Evolutionary conservation across 2,888 invertebrate genomes (phyloP).

Genomic region (Hoplodrina ambigua): DNA sequence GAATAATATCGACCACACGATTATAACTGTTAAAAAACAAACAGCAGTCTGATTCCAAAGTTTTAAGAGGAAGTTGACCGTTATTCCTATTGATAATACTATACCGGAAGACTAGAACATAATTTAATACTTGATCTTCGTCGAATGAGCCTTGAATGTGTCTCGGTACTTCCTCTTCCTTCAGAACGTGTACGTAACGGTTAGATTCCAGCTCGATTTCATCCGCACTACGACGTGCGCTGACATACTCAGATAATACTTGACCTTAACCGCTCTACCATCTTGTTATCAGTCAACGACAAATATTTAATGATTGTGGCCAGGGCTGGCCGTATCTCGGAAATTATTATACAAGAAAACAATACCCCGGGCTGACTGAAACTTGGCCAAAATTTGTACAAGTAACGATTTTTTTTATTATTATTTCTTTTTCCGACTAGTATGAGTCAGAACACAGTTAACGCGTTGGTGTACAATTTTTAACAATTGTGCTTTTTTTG

Average conservation of each 20-base stretch:
- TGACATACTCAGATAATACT: slow-evolving; percentile 72
- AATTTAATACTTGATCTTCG: slow-evolving; percentile 57
- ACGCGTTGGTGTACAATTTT: no score
- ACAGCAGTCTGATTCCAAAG: slow-evolving; percentile 33
- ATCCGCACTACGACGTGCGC: slow-evolving; percentile 30
- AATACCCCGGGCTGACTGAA: no score
- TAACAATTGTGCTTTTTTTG: no score
- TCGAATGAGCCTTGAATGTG: slow-evolving; percentile 55
- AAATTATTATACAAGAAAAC: background rate
- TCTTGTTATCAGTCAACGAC: slow-evolving; percentile 75
- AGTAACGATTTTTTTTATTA: no score
- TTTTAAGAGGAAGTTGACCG: slow-evolving; percentile 50
- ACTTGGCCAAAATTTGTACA: no score
- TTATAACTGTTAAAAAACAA: slow-evolving; percentile 46
- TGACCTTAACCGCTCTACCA: slow-evolving; percentile 80
- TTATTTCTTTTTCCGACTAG: no score
- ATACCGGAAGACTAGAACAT: slow-evolving; percentile 57
- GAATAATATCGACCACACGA: slow-evolving; percentile 27
- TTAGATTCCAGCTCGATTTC: slow-evolving; percentile 46
- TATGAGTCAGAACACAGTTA: no score
- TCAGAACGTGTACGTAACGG: slow-evolving; percentile 12
- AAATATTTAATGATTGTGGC: slow-evolving; percentile 63
- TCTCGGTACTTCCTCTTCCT: slow-evolving; percentile 65
- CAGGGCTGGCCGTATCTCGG: slow-evolving; percentile 57
- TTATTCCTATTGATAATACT: slow-evolving; percentile 48